These are phyloP conservation scores for Aspidiotus rigidus DNA, from an alignment of 2,888 invertebrate genomes.

Conservation along the genomic window DNA sequence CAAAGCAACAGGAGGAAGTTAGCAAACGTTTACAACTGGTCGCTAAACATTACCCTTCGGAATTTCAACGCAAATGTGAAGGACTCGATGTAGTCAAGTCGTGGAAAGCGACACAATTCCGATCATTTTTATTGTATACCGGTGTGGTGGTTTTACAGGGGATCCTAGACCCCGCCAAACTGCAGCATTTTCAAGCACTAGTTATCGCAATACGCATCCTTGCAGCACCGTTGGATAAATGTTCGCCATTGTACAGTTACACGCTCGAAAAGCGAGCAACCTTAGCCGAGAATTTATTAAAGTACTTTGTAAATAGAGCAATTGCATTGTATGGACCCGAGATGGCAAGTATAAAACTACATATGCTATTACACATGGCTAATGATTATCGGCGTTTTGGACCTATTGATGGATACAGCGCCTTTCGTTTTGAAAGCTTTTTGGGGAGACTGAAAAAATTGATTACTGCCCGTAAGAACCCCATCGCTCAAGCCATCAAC, in stretches of 20 bases:
- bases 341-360: background rate
- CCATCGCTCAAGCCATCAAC: background rate
- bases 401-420: conserved; percentile 5
- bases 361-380: conserved; percentile 7
- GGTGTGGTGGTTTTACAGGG: conserved; percentile 12
- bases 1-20: conserved; percentile 17
- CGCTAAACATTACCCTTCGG: background rate
- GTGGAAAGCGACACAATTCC: conserved; percentile 23
- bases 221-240: background rate
- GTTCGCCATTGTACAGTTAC: background rate
- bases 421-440: conserved; percentile 16
- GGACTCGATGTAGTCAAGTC: background rate
- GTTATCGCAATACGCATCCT: background rate
- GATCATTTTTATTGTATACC: conserved; percentile 8
- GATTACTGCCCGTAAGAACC: background rate
- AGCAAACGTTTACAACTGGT: background rate
- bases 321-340: background rate
- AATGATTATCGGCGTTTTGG: conserved; percentile 7
- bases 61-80: conserved; percentile 15
- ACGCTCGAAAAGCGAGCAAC: background rate
- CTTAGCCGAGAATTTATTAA: background rate
- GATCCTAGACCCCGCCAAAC: background rate
- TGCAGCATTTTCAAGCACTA: background rate
- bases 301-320: conserved; percentile 5
- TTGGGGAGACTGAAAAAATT: conserved; percentile 3